Evolutionary conservation across 1,140 invertebrate genomes (phyloP), one percentile per base, ranked within the genome.

Genomic region (Drosophila erecta): DNA sequence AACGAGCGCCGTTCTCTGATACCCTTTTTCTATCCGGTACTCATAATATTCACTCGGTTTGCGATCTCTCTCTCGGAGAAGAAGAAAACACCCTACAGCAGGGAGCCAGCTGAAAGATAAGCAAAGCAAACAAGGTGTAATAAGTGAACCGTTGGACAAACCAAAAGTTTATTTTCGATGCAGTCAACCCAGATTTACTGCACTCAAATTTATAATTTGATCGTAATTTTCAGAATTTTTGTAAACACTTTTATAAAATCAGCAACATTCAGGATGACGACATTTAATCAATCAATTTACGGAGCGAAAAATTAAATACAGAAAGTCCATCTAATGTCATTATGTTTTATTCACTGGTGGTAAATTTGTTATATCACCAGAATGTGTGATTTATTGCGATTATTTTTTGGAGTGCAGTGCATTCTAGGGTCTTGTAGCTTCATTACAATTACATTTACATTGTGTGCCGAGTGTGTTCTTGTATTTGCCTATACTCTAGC

Each of bases 401-500:
- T 10, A 20, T 51, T 62, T 44, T 10, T 35, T 27, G 7, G 1
- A 35, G 60, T 56, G 40, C 30, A 61, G 8, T 27, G n/a, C 22
- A 64, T 14, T 64, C 27, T 35, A 67, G 76, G 65, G 81, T 85
- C 59, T 81, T 76, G 24, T 22, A 20, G 55, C 51, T 80, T 84
- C 77, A 81, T 69, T 85, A 73, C 43, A 44, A 77, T 65, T 85
- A 73, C 35, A 44, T 46, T 65, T 83, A 79, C 57, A 76, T 64
- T 57, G 51, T 20, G 14, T 27, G 14, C 14, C 50, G 58, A 49
- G 40, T 43, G 51, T 47, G 55, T 79, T 77, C 59, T 54, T 79
- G 60, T 81, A 46, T 81, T 86, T 86, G 61, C 60, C 67, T 50
- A 79, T 81, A 74, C 77, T 86, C 72, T 81, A 76, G 81, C 78